These are phyloP conservation scores for Epinephelus fuscoguttatus DNA, from an alignment of 2,113 vertebrate genomes.

Conservation along the genomic window DNA sequence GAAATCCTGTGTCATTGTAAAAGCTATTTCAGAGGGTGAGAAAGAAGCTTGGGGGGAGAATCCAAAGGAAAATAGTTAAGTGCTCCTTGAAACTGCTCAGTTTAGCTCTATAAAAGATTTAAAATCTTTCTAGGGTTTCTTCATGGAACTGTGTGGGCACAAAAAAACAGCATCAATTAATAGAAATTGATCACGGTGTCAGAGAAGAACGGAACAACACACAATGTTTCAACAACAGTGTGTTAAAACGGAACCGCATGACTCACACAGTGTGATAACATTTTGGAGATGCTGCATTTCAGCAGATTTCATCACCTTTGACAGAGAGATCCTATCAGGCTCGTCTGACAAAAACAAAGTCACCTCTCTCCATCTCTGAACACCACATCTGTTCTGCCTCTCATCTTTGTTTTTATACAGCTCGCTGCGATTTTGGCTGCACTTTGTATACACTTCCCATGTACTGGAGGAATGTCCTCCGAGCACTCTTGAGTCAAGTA, in stretches of 20 bases:
- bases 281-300: constrained; percentile 48
- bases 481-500: neutral
- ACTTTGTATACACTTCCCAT: neutral
- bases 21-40: neutral
- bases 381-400: neutral
- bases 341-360: constrained; percentile 1
- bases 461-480: neutral
- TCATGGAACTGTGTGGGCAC: neutral
- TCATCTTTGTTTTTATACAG: constrained; percentile 2
- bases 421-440: constrained; percentile 13
- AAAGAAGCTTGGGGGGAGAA: no score
- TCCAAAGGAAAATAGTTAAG: neutral
- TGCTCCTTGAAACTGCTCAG: neutral
- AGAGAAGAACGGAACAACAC: neutral
- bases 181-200: neutral
- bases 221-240: neutral
- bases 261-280: constrained; percentile 9
- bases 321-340: constrained; percentile 9
- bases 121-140: neutral
- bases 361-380: neutral
- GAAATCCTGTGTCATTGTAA: neutral
- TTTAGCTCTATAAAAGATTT: no score
- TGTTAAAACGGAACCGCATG: neutral
- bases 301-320: constrained; percentile 54
- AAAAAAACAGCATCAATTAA: neutral